These are phyloP conservation scores for Garra rufa DNA, from an alignment of 2,113 vertebrate species.

Conservation along the genomic window DNA sequence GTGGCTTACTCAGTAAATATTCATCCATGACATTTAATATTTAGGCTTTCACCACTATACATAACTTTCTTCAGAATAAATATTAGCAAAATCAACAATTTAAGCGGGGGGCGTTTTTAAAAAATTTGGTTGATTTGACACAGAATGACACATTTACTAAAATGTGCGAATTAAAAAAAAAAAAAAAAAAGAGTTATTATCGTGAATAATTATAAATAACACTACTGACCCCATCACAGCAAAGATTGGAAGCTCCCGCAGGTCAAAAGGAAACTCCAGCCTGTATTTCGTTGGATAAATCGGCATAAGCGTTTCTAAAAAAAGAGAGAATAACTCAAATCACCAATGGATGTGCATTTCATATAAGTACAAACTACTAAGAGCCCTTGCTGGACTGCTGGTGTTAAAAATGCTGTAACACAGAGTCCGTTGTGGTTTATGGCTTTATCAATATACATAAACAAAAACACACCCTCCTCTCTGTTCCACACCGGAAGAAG, in stretches of 20 bases:
- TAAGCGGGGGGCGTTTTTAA: too few species aligned
- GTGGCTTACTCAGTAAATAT: too few species aligned
- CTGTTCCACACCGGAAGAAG: conserved; percentile 46
- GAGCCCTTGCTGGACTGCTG: not conserved
- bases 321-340: not conserved
- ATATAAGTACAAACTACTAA: not conserved
- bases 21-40: too few species aligned
- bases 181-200: too few species aligned
- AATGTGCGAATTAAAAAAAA: too few species aligned
- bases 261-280: conserved; percentile 44
- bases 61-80: too few species aligned
- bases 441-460: not conserved
- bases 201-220: too few species aligned
- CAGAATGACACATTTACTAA: too few species aligned
- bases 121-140: too few species aligned
- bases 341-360: not conserved
- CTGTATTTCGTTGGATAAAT: conserved; percentile 45
- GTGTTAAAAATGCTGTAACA: not conserved
- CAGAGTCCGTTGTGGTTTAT: not conserved
- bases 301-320: conserved; percentile 44
- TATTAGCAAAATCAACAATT: too few species aligned
- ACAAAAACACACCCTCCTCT: not conserved
- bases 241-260: conserved; percentile 43
- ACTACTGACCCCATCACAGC: conserved; percentile 42
- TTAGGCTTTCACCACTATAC: too few species aligned